Evolutionary conservation across 2,797 vertebrate genomes (phyloP), one percentile per base, ranked within the genome.

Genomic region (Anolis apletophallus): DNA sequence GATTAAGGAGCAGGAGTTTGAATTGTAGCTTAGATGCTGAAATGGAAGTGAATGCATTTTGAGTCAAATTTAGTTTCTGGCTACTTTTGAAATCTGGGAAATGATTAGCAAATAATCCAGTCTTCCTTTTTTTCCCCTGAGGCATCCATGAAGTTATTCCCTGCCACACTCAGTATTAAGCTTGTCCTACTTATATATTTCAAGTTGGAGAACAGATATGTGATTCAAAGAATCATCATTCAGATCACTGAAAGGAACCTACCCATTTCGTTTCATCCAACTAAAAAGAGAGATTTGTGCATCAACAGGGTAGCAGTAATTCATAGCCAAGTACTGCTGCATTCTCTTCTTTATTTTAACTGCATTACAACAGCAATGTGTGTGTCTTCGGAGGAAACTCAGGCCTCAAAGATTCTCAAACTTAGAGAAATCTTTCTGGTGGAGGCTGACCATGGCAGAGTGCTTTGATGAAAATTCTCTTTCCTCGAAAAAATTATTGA

Each of bases 391-490:
- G 4, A 73, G 26, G 40, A 54, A 69, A 26, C 46, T 10, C 52
- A 81, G 26, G 50, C 50, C 50, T 55, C 67, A 5, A 52, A 69
- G 17, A 69, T 54, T 2, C 46, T 34, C 40, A 34, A 34, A 69
- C 67, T 69, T 29, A 34, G 17, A 69, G 80, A 69, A 69, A 71
- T 54, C 10, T 69, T 54, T 34, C 19, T 71, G 2, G 21, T 55
- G 80, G 67, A 54, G 2, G 46, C 36, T 52, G 67, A 81, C 80
- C 67, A 81, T 81, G 64, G 80, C n/a, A 55, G 67, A 71, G 19
- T 55, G 67, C 80, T 68, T 79, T 85, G 71, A 67, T 13, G 85
- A 89, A 61, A 85, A 75, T 74, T 32, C 26, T 85, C 54, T 5
- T 34, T 26, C 81, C 57, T 34, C 26, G n/a, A 57, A 55, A 74